Evolutionary conservation across 2,113 vertebrate species (phyloP).

Genomic region (Solea solea): DNA sequence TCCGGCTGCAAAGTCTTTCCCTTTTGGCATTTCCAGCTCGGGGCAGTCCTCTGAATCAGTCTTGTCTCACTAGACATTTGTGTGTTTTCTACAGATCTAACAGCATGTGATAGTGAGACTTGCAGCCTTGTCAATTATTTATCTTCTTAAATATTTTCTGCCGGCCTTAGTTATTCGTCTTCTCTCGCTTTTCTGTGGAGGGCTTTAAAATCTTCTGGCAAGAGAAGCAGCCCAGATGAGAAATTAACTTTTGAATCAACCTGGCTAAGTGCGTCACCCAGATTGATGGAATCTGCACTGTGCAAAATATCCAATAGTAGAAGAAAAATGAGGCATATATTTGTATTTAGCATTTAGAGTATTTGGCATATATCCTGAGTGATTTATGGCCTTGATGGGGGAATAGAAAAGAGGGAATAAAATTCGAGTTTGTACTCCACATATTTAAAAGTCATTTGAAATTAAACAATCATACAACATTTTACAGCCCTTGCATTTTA

Average conservation of each 20-base stretch:
- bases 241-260: conserved; percentile 66
- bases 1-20: conserved; percentile 8
- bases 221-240: conserved; percentile 38
- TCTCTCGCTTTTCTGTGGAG: conserved; percentile 9
- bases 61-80: conserved; percentile 22
- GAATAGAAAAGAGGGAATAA: conserved; percentile 25
- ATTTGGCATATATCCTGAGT: conserved; percentile 22
- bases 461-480: background rate
- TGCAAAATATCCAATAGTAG: conserved; percentile 48
- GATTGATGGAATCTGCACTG: conserved; percentile 38
- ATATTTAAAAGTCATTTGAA: background rate
- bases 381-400: conserved; percentile 21
- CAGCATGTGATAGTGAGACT: conserved; percentile 44
- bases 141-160: conserved; percentile 36
- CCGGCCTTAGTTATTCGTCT: conserved; percentile 10
- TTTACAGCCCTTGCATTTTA: background rate
- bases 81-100: conserved; percentile 45
- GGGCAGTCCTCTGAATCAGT: conserved; percentile 27
- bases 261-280: conserved; percentile 55
- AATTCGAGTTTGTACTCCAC: conserved; percentile 6
- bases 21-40: conserved; percentile 9
- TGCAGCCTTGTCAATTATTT: conserved; percentile 54
- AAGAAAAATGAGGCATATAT: conserved; percentile 11
- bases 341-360: background rate
- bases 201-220: conserved; percentile 26